Conservation (phyloP, 64 coral and sea anemone species). For the Porites australiensis region DNA sequence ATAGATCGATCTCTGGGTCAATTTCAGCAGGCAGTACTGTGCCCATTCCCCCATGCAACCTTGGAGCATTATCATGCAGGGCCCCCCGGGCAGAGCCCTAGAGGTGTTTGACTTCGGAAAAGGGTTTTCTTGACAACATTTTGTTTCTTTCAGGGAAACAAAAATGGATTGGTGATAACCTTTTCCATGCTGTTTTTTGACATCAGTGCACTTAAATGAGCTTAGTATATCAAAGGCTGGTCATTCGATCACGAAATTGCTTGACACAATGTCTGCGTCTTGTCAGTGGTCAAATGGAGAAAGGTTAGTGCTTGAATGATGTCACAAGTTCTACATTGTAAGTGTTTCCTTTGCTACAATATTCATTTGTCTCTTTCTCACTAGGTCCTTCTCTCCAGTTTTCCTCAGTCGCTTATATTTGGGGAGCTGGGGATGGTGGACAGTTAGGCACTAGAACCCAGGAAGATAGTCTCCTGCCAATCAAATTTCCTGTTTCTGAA, state of each 20-base stretch:
- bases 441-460: constrained; percentile 45
- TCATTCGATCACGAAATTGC: background rate
- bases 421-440: constrained; percentile 85
- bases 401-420: constrained; percentile 75
- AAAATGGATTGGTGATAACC: background rate
- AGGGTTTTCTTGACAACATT: background rate
- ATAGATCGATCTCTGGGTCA: too few relatives aligned
- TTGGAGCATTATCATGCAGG: too few relatives aligned
- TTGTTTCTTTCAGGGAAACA: background rate
- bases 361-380: background rate
- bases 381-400: constrained; percentile 2
- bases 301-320: background rate
- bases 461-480: constrained; percentile 26
- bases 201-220: background rate
- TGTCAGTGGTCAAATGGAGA: background rate
- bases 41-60: too few relatives aligned
- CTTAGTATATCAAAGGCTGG: background rate
- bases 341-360: background rate
- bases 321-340: background rate
- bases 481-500: constrained; percentile 32
- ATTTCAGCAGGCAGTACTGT: too few relatives aligned
- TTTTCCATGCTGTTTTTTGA: background rate
- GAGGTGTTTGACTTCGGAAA: too few relatives aligned
- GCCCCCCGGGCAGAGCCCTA: too few relatives aligned
- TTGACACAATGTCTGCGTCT: background rate